These are phyloP conservation scores for Piezodorus guildinii DNA, from an alignment of 1,140 invertebrate species.

Conservation along the genomic window DNA sequence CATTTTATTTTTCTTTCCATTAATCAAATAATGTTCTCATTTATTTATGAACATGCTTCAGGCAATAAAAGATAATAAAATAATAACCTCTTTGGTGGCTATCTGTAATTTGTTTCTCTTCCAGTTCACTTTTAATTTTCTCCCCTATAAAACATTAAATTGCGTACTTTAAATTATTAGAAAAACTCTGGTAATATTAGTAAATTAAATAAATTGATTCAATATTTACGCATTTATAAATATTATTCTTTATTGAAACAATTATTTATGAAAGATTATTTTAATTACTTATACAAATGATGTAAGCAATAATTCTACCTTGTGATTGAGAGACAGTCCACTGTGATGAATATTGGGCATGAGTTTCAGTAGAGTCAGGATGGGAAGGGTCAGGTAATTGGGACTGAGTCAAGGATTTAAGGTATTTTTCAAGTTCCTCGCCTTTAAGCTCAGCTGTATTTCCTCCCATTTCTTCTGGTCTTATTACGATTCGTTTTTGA, in stretches of 20 bases:
- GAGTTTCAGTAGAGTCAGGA: conserved; percentile 5
- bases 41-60: too few species aligned
- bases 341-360: not conserved
- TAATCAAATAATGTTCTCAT: too few species aligned
- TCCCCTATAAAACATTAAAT: conserved; percentile 19
- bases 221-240: too few species aligned
- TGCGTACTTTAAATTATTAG: not conserved
- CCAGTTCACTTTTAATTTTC: conserved; percentile 13
- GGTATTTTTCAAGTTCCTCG: conserved; percentile 29
- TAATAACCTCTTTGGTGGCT: conserved; percentile 19
- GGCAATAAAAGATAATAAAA: not conserved
- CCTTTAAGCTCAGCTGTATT: conserved; percentile 26
- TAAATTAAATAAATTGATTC: too few species aligned
- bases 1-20: too few species aligned
- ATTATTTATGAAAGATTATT: not conserved
- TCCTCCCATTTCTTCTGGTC: conserved; percentile 30
- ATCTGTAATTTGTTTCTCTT: conserved; percentile 16
- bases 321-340: conserved; percentile 1
- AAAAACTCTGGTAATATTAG: too few species aligned
- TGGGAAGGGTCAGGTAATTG: not conserved
- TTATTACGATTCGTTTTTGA: conserved; percentile 38
- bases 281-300: not conserved
- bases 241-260: not conserved
- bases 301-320: conserved; percentile 1
- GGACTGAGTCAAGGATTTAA: conserved; percentile 20